These are phyloP conservation scores for Hecatera dysodea DNA, from an alignment of 2,888 invertebrate species.

Conservation along the genomic window DNA sequence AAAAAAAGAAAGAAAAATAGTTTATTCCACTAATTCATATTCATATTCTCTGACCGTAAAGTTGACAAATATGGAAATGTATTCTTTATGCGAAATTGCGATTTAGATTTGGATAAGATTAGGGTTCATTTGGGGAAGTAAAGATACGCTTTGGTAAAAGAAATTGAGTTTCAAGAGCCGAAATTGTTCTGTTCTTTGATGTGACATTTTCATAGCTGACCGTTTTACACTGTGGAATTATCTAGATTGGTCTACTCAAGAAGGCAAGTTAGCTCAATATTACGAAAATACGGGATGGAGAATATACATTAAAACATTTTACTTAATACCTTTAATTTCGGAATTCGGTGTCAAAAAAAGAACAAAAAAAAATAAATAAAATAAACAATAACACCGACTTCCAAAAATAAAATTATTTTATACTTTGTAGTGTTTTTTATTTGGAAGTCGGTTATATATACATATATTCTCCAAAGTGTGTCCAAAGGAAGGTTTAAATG, in stretches of 20 bases:
- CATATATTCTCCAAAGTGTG: too few species aligned
- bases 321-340: too few species aligned
- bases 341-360: too few species aligned
- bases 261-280: background rate
- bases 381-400: too few species aligned
- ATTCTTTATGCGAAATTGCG: background rate
- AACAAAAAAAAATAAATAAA: too few species aligned
- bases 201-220: background rate
- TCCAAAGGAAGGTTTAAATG: too few species aligned
- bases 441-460: too few species aligned
- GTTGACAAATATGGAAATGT: background rate
- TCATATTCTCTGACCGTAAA: constrained; percentile 1
- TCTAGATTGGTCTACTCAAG: background rate
- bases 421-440: too few species aligned
- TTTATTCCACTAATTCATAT: too few species aligned
- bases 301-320: too few species aligned
- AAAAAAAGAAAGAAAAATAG: too few species aligned
- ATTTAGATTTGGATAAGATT: constrained; percentile 14
- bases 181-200: constrained; percentile 2
- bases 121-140: background rate
- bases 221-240: background rate
- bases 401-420: too few species aligned
- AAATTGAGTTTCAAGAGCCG: background rate
- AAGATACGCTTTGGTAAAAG: background rate
- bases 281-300: background rate